Evolutionary conservation across 1,140 invertebrate genomes (phyloP).

Genomic region (Drosophila miranda): DNA sequence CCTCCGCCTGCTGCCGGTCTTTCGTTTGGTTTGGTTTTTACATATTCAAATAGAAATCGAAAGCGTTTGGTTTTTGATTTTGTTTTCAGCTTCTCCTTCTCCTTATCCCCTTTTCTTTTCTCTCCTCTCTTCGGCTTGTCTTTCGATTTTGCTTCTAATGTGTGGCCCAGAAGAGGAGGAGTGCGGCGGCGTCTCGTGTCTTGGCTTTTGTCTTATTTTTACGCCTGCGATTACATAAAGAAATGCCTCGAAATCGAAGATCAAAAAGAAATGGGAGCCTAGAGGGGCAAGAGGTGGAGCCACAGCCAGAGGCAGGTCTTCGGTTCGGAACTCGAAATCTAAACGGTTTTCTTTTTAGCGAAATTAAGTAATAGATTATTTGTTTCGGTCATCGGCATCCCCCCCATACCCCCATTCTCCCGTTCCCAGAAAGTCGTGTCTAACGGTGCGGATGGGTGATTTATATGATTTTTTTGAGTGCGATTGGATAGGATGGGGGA

Average conservation of each 20-base stretch:
- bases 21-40: slow-evolving; percentile 43
- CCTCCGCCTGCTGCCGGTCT: slow-evolving; percentile 61
- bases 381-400: background rate
- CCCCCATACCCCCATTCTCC: background rate
- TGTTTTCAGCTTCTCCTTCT: slow-evolving; percentile 3
- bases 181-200: background rate
- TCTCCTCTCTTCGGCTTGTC: background rate
- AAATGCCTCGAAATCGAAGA: slow-evolving; percentile 33
- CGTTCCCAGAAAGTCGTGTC: slow-evolving; percentile 9
- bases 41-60: slow-evolving; percentile 80
- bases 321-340: slow-evolving; percentile 10
- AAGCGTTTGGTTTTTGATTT: slow-evolving; percentile 68
- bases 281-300: background rate
- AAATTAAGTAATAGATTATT: slow-evolving; percentile 70
- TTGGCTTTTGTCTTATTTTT: slow-evolving; percentile 22
- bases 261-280: slow-evolving; percentile 23
- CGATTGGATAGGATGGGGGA: background rate
- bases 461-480: slow-evolving; percentile 6
- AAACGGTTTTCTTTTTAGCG: slow-evolving; percentile 52
- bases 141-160: slow-evolving; percentile 59
- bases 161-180: slow-evolving; percentile 26
- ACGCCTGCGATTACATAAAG: slow-evolving; percentile 59
- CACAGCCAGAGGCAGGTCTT: background rate
- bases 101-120: background rate
- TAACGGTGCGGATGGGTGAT: slow-evolving; percentile 47